phyloP scores from a whole-genome alignment of 1,140 invertebrate genomes.

The Ptiloglossa arizonensis region DNA sequence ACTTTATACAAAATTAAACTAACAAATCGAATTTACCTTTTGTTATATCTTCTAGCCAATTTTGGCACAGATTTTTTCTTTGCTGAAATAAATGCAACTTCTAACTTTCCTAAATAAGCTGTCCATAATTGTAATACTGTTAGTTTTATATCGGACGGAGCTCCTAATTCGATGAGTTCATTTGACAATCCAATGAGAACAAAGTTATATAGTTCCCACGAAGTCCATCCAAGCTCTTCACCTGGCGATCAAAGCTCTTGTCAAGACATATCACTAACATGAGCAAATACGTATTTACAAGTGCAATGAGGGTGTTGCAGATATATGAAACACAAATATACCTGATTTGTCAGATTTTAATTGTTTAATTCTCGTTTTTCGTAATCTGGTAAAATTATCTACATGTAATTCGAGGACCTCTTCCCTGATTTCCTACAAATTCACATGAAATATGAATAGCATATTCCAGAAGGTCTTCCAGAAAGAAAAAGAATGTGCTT shows the following conservation, averaged over 20 bases:
- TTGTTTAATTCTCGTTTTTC: conserved; percentile 64
- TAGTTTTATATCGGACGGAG: conserved; percentile 82
- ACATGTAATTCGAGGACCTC: conserved; percentile 72
- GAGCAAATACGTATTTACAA: conserved; percentile 21
- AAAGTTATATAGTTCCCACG: conserved; percentile 87
- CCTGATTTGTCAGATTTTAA: conserved; percentile 37
- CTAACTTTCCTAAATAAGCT: conserved; percentile 83
- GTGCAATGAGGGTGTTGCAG: neutral
- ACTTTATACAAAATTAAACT: neutral
- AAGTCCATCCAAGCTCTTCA: conserved; percentile 81
- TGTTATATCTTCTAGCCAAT: conserved; percentile 79
- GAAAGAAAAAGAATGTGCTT: conserved; percentile 1
- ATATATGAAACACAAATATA: conserved; percentile 36
- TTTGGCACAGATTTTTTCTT: conserved; percentile 80
- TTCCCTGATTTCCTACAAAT: conserved; percentile 79
- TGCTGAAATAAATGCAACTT: conserved; percentile 84
- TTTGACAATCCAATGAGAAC: conserved; percentile 84
- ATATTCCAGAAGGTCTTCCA: neutral
- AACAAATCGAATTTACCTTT: conserved; percentile 80
- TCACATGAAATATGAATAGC: neutral
- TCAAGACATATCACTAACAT: neutral
- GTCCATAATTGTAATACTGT: conserved; percentile 86
- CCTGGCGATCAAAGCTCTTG: conserved; percentile 51
- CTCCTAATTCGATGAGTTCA: conserved; percentile 84
- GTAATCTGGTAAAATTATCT: conserved; percentile 57